Evolutionary conservation across 2,113 vertebrate genomes (phyloP).

Genomic region (Furnarius figulus): DNA sequence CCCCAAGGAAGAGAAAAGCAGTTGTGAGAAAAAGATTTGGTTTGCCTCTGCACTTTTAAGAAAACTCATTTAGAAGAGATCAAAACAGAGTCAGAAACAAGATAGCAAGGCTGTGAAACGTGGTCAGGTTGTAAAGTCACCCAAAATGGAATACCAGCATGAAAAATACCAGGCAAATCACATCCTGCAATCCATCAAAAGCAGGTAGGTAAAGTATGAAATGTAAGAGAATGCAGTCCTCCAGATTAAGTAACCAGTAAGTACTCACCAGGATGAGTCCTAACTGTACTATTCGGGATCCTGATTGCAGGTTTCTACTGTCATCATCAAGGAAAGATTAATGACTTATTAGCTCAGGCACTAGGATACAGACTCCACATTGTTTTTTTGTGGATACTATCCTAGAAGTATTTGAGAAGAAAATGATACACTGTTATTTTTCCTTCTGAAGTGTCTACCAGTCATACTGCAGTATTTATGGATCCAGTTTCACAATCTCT

Average conservation of each 20-base stretch:
- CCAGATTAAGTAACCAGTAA: not conserved
- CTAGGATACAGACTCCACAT: not conserved
- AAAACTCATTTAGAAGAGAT: not conserved
- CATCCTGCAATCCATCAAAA: not conserved
- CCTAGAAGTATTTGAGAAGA: not conserved
- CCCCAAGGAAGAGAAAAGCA: not conserved
- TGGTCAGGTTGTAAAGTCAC: not conserved
- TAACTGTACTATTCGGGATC: not conserved
- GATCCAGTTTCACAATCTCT: not conserved
- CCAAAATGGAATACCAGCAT: not conserved
- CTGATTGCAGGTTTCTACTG: not conserved
- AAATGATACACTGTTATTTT: not conserved
- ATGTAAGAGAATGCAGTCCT: not conserved
- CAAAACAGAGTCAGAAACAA: not conserved
- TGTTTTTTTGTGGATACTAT: not conserved
- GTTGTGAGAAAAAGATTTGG: not conserved
- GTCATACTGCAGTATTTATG: not conserved
- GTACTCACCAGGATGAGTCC: not conserved
- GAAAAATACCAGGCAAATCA: not conserved
- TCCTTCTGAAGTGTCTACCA: not conserved
- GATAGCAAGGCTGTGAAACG: not conserved
- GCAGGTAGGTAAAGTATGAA: not conserved
- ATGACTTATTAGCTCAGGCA: not conserved
- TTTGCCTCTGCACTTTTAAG: not conserved
- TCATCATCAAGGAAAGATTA: not conserved